Percentiles rank a stretch among this genome's conserved stretches.
phyloP scores from a whole-genome alignment of 2,888 invertebrate species.

The Metellina segmentata region DNA sequence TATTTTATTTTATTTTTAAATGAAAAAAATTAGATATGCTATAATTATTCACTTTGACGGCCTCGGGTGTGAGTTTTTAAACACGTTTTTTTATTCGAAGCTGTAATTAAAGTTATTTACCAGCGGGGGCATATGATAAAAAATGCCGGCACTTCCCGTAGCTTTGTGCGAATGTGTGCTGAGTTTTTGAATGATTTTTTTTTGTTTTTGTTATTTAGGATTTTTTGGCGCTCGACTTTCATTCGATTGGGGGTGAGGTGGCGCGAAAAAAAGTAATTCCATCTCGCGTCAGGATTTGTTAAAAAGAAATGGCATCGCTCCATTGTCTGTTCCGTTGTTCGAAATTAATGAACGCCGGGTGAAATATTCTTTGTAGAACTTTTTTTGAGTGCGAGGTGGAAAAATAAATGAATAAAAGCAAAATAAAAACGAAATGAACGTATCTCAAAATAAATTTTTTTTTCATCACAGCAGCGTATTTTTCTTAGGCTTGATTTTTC shows the following conservation, averaged over 20 bases:
- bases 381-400: neutral
- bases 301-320: constrained; percentile 6
- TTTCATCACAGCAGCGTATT: neutral
- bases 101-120: constrained; percentile 40
- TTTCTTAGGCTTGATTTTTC: neutral
- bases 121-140: neutral
- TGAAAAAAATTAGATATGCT: constrained; percentile 25
- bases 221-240: constrained; percentile 5
- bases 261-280: constrained; percentile 7
- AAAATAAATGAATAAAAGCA: neutral
- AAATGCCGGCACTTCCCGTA: no score
- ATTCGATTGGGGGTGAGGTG: neutral
- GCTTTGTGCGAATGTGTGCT: neutral
- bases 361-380: constrained; percentile 2
- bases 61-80: neutral
- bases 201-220: neutral
- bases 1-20: constrained; percentile 12
- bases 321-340: neutral
- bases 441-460: neutral
- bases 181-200: constrained; percentile 1
- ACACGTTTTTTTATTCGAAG: neutral
- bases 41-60: constrained; percentile 60
- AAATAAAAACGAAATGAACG: neutral
- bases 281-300: neutral
- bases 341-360: constrained; percentile 36